These are phyloP conservation scores for Periophthalmus modestus DNA, from an alignment of 2,113 vertebrate species.

Conservation along the genomic window DNA sequence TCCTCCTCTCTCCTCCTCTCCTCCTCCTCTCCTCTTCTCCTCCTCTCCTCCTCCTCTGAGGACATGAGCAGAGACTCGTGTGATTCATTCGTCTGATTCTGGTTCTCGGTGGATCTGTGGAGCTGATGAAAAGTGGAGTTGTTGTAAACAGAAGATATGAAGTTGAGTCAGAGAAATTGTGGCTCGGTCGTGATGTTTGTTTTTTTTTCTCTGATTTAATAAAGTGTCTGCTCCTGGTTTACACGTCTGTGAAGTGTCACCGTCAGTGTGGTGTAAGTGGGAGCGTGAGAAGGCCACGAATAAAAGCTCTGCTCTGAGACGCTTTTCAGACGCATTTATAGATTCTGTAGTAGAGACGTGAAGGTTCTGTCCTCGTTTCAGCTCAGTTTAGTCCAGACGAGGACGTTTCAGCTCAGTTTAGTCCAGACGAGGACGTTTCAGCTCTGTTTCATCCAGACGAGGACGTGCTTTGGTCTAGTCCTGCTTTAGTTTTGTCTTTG, in stretches of 20 bases:
- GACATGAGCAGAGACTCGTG: neutral
- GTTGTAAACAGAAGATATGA: conserved; percentile 10
- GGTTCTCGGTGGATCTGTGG: neutral
- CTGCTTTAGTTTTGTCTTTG: too few species aligned
- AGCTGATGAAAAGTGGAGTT: conserved; percentile 9
- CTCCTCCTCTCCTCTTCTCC: too few species aligned
- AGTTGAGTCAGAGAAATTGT: conserved; percentile 4
- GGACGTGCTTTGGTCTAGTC: too few species aligned
- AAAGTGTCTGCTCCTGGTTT: neutral
- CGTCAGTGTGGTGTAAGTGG: neutral
- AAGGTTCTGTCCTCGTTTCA: too few species aligned
- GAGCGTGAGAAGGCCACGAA: neutral
- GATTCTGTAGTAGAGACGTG: too few species aligned
- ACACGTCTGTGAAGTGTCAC: neutral
- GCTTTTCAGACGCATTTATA: neutral
- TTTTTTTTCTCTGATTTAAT: neutral
- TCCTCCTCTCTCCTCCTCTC: too few species aligned
- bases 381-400: too few species aligned
- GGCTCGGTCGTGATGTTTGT: neutral
- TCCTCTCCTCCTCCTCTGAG: too few species aligned
- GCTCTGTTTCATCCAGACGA: too few species aligned
- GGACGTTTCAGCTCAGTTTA: too few species aligned
- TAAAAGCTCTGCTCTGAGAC: neutral
- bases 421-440: too few species aligned
- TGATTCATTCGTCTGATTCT: neutral